phyloP scores from a whole-genome alignment of 2,113 vertebrate species.

The Tupaia tana region DNA sequence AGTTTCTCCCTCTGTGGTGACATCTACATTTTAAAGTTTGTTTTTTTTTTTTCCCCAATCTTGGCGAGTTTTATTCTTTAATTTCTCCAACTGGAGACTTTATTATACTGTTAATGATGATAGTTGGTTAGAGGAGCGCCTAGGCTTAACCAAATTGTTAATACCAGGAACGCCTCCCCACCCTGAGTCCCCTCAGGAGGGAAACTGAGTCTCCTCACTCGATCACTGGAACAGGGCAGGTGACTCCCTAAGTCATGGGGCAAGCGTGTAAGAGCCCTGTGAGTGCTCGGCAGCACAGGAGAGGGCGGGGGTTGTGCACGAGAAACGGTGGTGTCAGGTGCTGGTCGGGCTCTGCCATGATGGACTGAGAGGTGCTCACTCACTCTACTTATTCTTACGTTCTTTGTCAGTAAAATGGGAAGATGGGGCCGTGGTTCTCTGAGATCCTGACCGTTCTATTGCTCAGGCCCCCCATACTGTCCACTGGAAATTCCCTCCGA shows the following conservation, averaged over 20 bases:
- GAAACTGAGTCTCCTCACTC: background rate
- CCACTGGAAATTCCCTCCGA: background rate
- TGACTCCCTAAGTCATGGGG: background rate
- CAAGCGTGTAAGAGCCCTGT: background rate
- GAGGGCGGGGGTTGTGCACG: no score
- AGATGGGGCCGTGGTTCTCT: background rate
- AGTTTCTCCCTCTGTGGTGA: background rate
- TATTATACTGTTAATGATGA: background rate
- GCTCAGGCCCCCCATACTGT: background rate
- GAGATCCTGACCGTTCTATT: background rate
- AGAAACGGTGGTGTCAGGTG: background rate
- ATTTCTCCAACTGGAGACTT: background rate
- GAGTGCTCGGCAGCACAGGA: background rate
- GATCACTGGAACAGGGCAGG: background rate
- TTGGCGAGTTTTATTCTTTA: slow-evolving; percentile 23
- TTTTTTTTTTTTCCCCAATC: background rate
- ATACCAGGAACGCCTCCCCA: background rate
- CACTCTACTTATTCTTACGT: background rate
- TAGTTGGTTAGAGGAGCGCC: background rate
- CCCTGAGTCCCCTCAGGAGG: background rate
- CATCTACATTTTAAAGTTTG: background rate
- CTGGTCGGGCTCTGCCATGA: background rate
- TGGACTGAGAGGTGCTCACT: background rate
- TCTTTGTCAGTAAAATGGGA: background rate
- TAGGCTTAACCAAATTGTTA: background rate